These are phyloP conservation scores for Lytechinus pictus DNA, from an alignment of 35 echinoderm and acorn worm species.

Conservation along the genomic window DNA sequence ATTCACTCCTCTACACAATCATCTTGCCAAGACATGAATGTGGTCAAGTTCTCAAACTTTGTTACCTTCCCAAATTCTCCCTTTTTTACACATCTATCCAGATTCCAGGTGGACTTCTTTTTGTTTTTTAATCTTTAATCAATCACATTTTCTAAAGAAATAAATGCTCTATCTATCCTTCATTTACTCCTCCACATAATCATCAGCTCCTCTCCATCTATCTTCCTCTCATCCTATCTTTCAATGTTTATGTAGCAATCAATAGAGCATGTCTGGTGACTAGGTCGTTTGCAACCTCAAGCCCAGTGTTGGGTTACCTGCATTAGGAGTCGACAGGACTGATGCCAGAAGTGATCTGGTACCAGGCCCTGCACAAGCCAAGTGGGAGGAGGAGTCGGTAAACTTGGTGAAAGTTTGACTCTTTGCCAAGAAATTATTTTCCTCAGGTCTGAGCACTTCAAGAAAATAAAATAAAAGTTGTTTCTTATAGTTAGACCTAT, in stretches of 20 bases:
- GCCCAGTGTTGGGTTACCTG: constrained; percentile 43
- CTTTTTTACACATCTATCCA: too few relatives aligned
- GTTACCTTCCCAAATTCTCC: too few relatives aligned
- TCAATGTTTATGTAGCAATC: background rate
- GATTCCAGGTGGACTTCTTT: too few relatives aligned
- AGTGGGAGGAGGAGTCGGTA: background rate
- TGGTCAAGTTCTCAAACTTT: too few relatives aligned
- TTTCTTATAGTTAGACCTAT: too few relatives aligned
- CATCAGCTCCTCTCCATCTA: background rate
- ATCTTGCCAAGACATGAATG: too few relatives aligned
- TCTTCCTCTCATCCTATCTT: background rate
- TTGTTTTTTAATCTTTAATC: too few relatives aligned
- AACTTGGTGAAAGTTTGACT: background rate
- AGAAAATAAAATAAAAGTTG: too few relatives aligned
- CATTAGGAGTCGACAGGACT: background rate
- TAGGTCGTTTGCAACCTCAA: background rate
- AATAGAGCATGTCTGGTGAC: constrained; percentile 38
- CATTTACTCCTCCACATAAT: background rate
- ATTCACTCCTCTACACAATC: too few relatives aligned
- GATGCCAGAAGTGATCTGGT: background rate
- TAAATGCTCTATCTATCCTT: background rate
- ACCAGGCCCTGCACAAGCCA: background rate
- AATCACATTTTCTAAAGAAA: background rate
- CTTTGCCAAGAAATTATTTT: background rate
- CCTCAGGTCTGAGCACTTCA: background rate